Evolutionary conservation across 2,888 invertebrate genomes (phyloP).

Genomic region (Philaethria dido): DNA sequence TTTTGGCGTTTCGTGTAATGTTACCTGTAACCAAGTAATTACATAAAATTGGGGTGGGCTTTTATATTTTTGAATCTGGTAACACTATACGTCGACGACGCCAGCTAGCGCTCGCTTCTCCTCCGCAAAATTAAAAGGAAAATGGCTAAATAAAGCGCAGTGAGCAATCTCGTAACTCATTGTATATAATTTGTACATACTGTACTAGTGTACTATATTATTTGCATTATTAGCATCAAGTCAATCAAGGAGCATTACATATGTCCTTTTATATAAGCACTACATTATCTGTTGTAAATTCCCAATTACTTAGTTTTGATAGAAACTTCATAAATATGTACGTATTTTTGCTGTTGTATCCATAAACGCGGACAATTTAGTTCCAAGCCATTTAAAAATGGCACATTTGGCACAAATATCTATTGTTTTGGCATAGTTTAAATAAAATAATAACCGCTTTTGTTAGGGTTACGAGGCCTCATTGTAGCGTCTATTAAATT

Average conservation of each 20-base stretch:
- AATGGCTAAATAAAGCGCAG: constrained; percentile 57
- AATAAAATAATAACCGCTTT: background rate
- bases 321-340: background rate
- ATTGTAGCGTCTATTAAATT: constrained; percentile 42
- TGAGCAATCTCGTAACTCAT: constrained; percentile 48
- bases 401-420: background rate
- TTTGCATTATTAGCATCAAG: background rate
- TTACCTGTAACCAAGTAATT: constrained; percentile 2
- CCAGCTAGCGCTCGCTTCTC: constrained; percentile 74
- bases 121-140: constrained; percentile 74
- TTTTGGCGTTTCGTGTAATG: constrained; percentile 21
- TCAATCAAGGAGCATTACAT: background rate
- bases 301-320: background rate
- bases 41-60: background rate
- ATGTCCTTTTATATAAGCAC: background rate
- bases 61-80: constrained; percentile 6
- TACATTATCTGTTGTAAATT: constrained; percentile 3
- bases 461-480: constrained; percentile 43
- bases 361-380: background rate
- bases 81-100: constrained; percentile 54
- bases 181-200: constrained; percentile 12
- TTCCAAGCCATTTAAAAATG: background rate
- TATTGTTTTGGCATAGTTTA: no score
- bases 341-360: background rate
- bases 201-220: background rate